These are phyloP conservation scores for Drosophila hydei DNA, from an alignment of 1,140 invertebrate species.

Conservation along the genomic window DNA sequence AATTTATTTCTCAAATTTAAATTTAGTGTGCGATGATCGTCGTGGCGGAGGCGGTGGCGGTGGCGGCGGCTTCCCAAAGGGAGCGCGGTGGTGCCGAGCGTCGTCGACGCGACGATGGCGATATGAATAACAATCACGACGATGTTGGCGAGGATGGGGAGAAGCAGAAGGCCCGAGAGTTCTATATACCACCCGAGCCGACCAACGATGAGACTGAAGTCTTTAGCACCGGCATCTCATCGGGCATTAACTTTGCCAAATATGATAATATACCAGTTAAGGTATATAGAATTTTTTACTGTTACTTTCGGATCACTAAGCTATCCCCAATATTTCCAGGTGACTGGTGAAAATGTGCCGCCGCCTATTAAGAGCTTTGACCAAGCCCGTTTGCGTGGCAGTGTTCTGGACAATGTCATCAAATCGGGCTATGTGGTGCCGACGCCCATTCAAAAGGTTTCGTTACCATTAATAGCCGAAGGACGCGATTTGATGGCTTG, in stretches of 20 bases:
- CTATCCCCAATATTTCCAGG: constrained; percentile 30
- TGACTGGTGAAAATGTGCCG: constrained; percentile 84
- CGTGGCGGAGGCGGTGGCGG: constrained; percentile 31
- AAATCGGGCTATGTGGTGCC: constrained; percentile 93
- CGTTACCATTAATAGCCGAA: constrained; percentile 92
- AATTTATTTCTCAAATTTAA: not conserved
- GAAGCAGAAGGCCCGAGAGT: constrained; percentile 85
- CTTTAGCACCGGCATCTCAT: constrained; percentile 88
- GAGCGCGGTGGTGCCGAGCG: too few relatives aligned
- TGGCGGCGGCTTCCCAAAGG: too few relatives aligned
- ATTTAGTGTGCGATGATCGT: constrained; percentile 20
- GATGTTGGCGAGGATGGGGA: constrained; percentile 34
- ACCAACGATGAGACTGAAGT: constrained; percentile 89
- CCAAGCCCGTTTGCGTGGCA: constrained; percentile 87
- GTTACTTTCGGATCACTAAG: not conserved
- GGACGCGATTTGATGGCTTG: constrained; percentile 97
- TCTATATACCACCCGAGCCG: constrained; percentile 93
- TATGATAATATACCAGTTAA: constrained; percentile 93
- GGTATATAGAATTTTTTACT: constrained; percentile 84
- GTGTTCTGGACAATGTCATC: constrained; percentile 91
- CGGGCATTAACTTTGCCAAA: constrained; percentile 95
- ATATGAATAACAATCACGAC: constrained; percentile 66
- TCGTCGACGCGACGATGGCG: constrained; percentile 54
- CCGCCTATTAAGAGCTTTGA: constrained; percentile 89
- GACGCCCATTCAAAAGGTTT: constrained; percentile 96